A percentile compares a stretch with the other conserved stretches of the same genome.
Evolutionary conservation across 2,888 invertebrate genomes (phyloP).

Genomic region (Mesochorus sp.): DNA sequence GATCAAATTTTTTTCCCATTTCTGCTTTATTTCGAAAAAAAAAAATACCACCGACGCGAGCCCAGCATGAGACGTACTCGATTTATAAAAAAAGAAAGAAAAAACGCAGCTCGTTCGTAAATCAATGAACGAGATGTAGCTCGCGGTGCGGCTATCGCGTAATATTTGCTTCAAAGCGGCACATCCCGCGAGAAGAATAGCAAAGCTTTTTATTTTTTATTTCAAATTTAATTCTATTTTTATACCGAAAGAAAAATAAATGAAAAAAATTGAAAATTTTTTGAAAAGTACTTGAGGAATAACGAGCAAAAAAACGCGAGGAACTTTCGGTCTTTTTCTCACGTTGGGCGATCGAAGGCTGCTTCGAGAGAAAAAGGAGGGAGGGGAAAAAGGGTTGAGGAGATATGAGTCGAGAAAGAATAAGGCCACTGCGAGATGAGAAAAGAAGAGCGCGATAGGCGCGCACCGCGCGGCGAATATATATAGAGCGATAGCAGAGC

Average conservation of each 20-base stretch:
- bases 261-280: too few relatives aligned
- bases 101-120: slow-evolving; percentile 42
- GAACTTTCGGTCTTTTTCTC: slow-evolving; percentile 5
- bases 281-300: too few relatives aligned
- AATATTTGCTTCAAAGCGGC: too few relatives aligned
- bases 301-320: too few relatives aligned
- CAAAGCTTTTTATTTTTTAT: neutral
- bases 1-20: slow-evolving; percentile 7
- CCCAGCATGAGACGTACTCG: slow-evolving; percentile 26
- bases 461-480: neutral
- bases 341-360: neutral
- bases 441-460: neutral
- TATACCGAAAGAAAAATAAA: too few relatives aligned
- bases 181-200: too few relatives aligned
- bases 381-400: neutral
- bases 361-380: neutral
- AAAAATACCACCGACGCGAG: neutral
- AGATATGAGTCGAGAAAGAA: slow-evolving; percentile 1
- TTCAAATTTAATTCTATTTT: neutral
- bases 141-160: slow-evolving; percentile 45
- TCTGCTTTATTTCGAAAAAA: neutral
- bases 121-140: slow-evolving; percentile 44
- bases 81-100: slow-evolving; percentile 47
- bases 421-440: slow-evolving; percentile 1
- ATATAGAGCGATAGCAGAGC: slow-evolving; percentile 12